Evolutionary conservation across 2,797 vertebrate species (phyloP).

Genomic region (Lemur catta): DNA sequence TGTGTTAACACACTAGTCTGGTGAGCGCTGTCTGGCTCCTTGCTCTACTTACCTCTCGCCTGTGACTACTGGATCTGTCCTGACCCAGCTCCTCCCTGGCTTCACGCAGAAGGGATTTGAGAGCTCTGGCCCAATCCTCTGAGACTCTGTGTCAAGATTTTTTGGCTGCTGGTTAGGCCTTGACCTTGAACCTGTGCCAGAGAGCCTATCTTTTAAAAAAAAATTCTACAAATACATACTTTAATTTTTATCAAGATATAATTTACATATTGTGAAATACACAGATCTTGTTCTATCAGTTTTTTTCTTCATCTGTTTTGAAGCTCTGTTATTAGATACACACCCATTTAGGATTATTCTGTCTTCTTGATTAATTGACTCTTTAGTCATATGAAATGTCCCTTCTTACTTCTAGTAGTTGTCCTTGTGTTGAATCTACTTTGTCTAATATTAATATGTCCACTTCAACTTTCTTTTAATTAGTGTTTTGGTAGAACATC

Average conservation of each 20-base stretch:
- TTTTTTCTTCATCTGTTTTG: slow-evolving; percentile 26
- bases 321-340: background rate
- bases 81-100: background rate
- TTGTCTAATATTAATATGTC: background rate
- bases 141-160: background rate
- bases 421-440: background rate
- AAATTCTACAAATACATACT: background rate
- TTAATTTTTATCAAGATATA: background rate
- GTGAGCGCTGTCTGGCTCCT: background rate
- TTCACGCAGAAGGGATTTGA: background rate
- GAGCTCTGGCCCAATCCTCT: background rate
- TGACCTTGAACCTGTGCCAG: background rate
- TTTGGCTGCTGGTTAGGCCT: background rate
- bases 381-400: background rate
- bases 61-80: background rate
- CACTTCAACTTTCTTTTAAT: background rate
- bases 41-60: background rate
- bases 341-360: background rate
- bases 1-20: background rate
- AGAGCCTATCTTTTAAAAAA: background rate
- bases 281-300: background rate
- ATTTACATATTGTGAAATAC: background rate
- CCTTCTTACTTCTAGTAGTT: background rate
- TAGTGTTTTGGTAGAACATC: background rate
- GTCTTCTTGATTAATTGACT: background rate